A percentile compares a stretch with the other conserved stretches of the same genome.
Conservation (phyloP, 2,888 invertebrate genomes). For the Melolontha melolontha region DNA sequence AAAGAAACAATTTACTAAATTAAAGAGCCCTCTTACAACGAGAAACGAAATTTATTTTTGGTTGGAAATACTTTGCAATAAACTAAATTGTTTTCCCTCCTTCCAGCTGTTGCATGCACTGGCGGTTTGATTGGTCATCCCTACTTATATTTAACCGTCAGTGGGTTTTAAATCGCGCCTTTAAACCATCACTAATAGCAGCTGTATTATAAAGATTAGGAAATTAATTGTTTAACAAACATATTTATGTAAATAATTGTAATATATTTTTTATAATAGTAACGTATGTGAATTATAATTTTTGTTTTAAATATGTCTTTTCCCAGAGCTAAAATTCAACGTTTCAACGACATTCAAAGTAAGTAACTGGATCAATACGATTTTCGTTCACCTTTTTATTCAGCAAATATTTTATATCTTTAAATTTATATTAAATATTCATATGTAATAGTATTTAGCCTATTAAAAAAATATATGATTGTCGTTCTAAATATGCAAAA, state of each 20-base stretch:
- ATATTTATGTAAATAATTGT: slow-evolving; percentile 1
- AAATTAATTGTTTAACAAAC: no score
- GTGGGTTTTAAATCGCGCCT: slow-evolving; percentile 26
- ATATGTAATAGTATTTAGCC: no score
- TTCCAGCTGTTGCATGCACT: slow-evolving; percentile 7
- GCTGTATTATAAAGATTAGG: neutral
- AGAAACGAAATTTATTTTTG: no score
- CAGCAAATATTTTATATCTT: neutral
- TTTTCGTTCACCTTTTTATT: slow-evolving; percentile 36
- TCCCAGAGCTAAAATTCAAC: slow-evolving; percentile 69
- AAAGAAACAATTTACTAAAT: no score
- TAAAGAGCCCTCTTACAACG: no score
- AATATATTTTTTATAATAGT: no score
- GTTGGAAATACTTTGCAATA: no score
- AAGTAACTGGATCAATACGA: slow-evolving; percentile 56
- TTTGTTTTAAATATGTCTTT: slow-evolving; percentile 65
- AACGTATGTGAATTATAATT: no score
- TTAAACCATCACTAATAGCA: neutral
- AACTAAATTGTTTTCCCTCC: no score
- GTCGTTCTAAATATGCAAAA: no score
- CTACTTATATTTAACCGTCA: slow-evolving; percentile 34
- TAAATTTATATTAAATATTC: no score
- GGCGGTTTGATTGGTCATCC: slow-evolving; percentile 29
- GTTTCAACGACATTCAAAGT: slow-evolving; percentile 70
- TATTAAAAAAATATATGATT: no score